Evolutionary conservation across 2,797 vertebrate genomes (phyloP), one percentile per base, ranked within the genome.

Genomic region (Telmatherina bonti): DNA sequence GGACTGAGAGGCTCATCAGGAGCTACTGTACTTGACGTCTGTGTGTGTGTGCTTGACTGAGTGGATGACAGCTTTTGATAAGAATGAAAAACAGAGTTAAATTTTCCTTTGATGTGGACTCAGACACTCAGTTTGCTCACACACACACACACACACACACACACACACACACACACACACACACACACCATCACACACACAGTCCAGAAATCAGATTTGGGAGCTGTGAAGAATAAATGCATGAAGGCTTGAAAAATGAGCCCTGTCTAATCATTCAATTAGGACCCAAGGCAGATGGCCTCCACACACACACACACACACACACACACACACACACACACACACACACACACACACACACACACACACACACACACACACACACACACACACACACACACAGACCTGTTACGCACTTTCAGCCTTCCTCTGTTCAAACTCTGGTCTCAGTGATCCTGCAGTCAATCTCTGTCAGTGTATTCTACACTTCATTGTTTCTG

Each of bases 201-300:
- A n/a, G n/a, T 63, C 67, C 64, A 79, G 74, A 89, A 92, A 89
- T 88, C 85, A 63, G 88, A 89, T 90, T 89, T 89, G 78, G 83
- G 76, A 84, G 87, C 78, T 86, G 85, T 81, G 80, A 89, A 85
- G 83, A 85, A 86, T 82, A 89, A 88, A 90, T 83, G 84, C 82
- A 90, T 74, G 86, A 90, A 80, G 74, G 86, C 80, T 87, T 87
- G 88, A 91, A 89, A 90, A 90, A 87, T 67, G 83, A 91, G 85
- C 84, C 80, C 89, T 90, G 84, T 87, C 84, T 81, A 83, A 87
- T 92, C 86, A 90, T 91, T 91, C 84, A 86, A 85, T 91, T 90
- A 88, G 77, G 81, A 77, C 66, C 76, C 75, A 20, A 78, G 76
- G 83, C 93, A 93, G 92, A 92, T 93, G 92, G 89, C 72, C 76